Base-by-base conservation (phyloP, 1,140 invertebrate species). In the Formica exsecta region DNA sequence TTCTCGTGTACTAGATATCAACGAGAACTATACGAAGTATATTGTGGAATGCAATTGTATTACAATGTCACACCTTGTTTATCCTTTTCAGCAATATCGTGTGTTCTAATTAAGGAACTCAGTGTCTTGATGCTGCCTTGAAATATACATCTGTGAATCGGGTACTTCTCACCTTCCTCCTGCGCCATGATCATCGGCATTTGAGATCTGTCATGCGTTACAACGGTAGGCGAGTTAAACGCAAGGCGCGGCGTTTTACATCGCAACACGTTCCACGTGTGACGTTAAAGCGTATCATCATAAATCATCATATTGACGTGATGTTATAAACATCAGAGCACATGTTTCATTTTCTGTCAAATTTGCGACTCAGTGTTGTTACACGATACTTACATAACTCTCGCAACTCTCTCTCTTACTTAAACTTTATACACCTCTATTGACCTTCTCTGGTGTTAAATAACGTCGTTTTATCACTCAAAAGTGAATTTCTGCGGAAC, bases 81-180 rank as follows among this genome's bases (percentile, higher is more conserved):
- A 94, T 99, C 98, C 95, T 98, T 98, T 86, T 96, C 96, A 9
- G 96, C 95, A 79, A 98, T 96, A 94, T 98, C 97, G 88, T 97
- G 96, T 87, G 96, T 97, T 90, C 97, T 95, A 51, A 98, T 95
- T 64, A 98, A 94, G 59, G 97, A 96, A 61, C 97, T 97, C 75
- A 98, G 95, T 87, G 96, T 96, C 87, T 97, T 96, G 44, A 98
- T 96, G 94, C 98, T 97, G 73, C 97, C 98, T 90, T 97, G 96
- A 95, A 98, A 99, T 91, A 98, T 97, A 94, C 97, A 97, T 95
- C 97, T 97, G 93, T 99, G 98, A 91, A 99, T 95, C 66, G 97
- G 97, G 95, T 95, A 98, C 59, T 89, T 86, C 71, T 94, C 92
- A 59, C 83, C 71, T 32, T 87, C 77, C 22, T 87, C 90, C 65